Conservation (phyloP, 2,888 invertebrate species). For the Eilema griseolum region DNA sequence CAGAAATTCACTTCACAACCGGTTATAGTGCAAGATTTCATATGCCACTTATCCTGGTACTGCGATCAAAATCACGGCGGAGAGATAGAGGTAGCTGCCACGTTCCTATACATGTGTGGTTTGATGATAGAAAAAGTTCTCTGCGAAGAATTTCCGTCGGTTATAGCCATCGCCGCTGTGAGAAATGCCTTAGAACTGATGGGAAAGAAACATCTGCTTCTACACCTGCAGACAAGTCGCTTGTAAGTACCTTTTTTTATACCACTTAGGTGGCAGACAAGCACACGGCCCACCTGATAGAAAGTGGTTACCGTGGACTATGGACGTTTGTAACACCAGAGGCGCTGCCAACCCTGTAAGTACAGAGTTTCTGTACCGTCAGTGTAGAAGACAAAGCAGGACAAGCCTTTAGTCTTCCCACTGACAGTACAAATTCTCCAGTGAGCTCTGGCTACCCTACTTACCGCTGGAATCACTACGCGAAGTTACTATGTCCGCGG, state of each 20-base stretch:
- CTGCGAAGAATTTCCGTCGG: slow-evolving; percentile 68
- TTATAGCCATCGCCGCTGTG: slow-evolving; percentile 69
- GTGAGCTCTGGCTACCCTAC: no score
- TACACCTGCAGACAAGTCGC: slow-evolving; percentile 53
- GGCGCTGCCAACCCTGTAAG: no score
- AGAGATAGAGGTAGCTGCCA: slow-evolving; percentile 71
- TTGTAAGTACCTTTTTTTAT: slow-evolving; percentile 69
- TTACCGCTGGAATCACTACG: no score
- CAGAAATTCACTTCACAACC: slow-evolving; percentile 73
- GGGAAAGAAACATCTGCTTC: slow-evolving; percentile 55
- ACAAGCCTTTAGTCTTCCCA: no score
- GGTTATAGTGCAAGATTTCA: slow-evolving; percentile 72
- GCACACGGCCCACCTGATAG: no score
- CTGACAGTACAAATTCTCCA: no score
- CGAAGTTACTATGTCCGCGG: no score
- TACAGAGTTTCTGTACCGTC: no score
- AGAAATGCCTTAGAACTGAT: slow-evolving; percentile 66
- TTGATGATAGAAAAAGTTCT: slow-evolving; percentile 65
- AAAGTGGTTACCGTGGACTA: no score
- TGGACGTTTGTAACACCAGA: no score
- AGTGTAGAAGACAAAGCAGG: no score
- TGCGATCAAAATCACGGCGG: slow-evolving; percentile 59
- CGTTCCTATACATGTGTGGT: slow-evolving; percentile 71
- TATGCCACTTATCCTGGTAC: slow-evolving; percentile 72
- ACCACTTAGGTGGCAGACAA: no score